Evolutionary conservation across 1,140 invertebrate species (phyloP).

Genomic region (Cotesia glomerata): DNA sequence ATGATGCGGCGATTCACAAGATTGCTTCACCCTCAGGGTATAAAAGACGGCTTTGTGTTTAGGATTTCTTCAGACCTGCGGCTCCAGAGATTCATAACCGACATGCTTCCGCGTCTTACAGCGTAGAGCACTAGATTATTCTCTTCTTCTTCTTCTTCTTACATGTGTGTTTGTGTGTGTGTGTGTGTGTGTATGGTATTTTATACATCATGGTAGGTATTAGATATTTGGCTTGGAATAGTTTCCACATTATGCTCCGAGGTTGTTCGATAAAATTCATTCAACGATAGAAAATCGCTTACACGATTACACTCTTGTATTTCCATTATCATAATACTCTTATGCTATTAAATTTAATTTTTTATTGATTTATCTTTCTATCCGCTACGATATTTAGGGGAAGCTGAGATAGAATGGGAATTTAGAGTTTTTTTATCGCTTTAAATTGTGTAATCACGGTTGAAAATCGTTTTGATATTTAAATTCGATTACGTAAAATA

Average conservation of each 20-base stretch:
- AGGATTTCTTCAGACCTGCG: constrained; percentile 2
- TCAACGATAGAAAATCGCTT: constrained; percentile 29
- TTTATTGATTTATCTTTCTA: background rate
- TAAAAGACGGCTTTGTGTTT: constrained; percentile 24
- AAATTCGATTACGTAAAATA: too few species aligned
- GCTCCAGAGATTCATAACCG: constrained; percentile 23
- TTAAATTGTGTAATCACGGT: too few species aligned
- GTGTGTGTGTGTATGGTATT: background rate
- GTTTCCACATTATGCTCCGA: background rate
- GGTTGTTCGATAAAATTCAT: constrained; percentile 26
- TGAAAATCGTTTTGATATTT: too few species aligned
- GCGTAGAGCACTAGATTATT: constrained; percentile 4
- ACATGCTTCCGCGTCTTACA: background rate
- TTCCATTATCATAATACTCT: constrained; percentile 7
- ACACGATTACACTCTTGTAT: constrained; percentile 30
- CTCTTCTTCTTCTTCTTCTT: background rate
- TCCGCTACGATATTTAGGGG: too few species aligned
- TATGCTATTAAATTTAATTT: background rate
- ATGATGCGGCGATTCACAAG: constrained; percentile 16
- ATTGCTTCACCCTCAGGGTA: constrained; percentile 11
- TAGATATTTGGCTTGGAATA: background rate
- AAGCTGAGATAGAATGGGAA: too few species aligned
- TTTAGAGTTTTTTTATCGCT: too few species aligned
- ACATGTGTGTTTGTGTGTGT: too few species aligned
- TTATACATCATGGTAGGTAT: background rate